A percentile compares a stretch with the other conserved stretches of the same genome.
Evolutionary conservation across 2,888 invertebrate species (phyloP).

Genomic region (Amiota mariae): DNA sequence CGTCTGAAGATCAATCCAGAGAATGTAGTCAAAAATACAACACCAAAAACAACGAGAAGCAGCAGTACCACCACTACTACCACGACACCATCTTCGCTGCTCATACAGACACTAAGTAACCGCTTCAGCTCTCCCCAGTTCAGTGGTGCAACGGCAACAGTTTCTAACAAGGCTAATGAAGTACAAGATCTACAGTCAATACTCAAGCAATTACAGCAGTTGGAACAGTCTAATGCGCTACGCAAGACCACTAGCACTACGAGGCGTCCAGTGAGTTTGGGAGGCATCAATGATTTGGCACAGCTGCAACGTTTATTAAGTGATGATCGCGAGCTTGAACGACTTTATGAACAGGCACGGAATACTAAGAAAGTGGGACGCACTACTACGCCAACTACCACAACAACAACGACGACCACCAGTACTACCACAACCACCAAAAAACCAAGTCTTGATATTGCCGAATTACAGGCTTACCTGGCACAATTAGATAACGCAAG

Average conservation of each 20-base stretch:
- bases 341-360: slow-evolving; percentile 67
- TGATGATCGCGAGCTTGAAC: slow-evolving; percentile 71
- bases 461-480: slow-evolving; percentile 52
- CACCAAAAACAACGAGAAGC: neutral
- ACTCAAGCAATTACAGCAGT: slow-evolving; percentile 44
- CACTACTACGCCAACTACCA: slow-evolving; percentile 34
- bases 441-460: slow-evolving; percentile 54
- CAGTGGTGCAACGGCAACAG: neutral
- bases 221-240: slow-evolving; percentile 33
- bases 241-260: slow-evolving; percentile 32
- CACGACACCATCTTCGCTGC: slow-evolving; percentile 22
- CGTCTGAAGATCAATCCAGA: slow-evolving; percentile 66
- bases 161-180: neutral
- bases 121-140: slow-evolving; percentile 48
- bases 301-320: slow-evolving; percentile 74
- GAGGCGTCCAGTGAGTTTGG: slow-evolving; percentile 4
- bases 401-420: slow-evolving; percentile 56
- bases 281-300: slow-evolving; percentile 72
- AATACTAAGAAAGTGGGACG: slow-evolving; percentile 48
- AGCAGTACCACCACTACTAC: neutral
- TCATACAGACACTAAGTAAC: slow-evolving; percentile 49
- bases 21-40: slow-evolving; percentile 51
- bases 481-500: slow-evolving; percentile 73
- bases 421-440: slow-evolving; percentile 69
- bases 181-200: slow-evolving; percentile 27